Percentiles rank a stretch among this genome's conserved stretches.
phyloP scores from a whole-genome alignment of 2,113 vertebrate genomes.

The Capricornis sumatraensis region DNA sequence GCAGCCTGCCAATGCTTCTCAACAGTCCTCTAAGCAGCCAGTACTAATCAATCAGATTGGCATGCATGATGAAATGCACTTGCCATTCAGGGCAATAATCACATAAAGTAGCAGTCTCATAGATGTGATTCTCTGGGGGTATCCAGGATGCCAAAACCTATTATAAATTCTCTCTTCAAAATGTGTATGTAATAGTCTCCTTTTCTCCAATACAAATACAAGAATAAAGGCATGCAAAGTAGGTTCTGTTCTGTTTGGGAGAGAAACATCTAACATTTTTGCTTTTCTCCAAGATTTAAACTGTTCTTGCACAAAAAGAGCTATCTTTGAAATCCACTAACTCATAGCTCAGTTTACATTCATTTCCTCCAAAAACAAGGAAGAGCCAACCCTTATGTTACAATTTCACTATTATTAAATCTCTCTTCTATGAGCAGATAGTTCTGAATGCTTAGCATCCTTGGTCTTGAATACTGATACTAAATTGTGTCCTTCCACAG shows the following conservation, averaged over 20 bases:
- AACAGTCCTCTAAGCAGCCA: constrained; percentile 37
- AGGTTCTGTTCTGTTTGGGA: neutral
- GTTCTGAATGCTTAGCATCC: neutral
- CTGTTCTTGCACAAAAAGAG: constrained; percentile 15
- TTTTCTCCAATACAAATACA: neutral
- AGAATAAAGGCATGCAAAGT: constrained; percentile 9
- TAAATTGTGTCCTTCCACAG: constrained; percentile 6
- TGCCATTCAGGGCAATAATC: constrained; percentile 30
- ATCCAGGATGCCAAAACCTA: neutral
- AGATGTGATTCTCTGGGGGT: neutral
- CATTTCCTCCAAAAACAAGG: neutral
- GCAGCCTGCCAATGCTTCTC: constrained; percentile 52
- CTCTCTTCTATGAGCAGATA: constrained; percentile 2
- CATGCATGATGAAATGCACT: constrained; percentile 38
- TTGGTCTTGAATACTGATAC: constrained; percentile 31
- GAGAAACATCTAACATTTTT: constrained; percentile 10
- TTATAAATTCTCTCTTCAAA: neutral
- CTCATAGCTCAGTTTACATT: constrained; percentile 11
- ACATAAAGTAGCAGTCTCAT: constrained; percentile 29
- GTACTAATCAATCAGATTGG: constrained; percentile 61
- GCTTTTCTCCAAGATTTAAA: constrained; percentile 23
- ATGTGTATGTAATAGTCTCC: neutral
- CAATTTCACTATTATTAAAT: constrained; percentile 34
- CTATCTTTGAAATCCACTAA: neutral
- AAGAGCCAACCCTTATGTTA: neutral